Evolutionary conservation across 2,797 vertebrate species (phyloP).

Genomic region (Neopelma chrysocephalum): DNA sequence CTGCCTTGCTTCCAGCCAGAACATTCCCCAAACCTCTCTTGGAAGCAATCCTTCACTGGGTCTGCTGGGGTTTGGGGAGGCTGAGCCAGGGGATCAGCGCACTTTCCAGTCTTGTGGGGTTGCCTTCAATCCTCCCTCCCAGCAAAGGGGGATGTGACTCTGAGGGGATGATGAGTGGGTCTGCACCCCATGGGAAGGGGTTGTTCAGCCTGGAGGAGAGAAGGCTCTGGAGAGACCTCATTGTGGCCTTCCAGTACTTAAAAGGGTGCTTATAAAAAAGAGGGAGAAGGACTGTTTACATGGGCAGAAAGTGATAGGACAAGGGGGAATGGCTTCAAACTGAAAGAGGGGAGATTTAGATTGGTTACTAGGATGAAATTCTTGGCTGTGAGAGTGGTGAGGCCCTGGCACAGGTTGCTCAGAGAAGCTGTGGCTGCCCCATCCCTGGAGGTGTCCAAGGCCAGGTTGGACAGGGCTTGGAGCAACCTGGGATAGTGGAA

Average conservation of each 20-base stretch:
- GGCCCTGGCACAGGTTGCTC: background rate
- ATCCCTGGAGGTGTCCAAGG: background rate
- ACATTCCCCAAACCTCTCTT: background rate
- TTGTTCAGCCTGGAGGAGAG: background rate
- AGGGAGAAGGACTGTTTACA: background rate
- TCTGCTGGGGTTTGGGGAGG: background rate
- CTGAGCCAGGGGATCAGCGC: rapidly evolving
- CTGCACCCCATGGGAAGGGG: rapidly evolving
- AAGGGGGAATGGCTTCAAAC: background rate
- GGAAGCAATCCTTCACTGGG: background rate
- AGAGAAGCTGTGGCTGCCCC: background rate
- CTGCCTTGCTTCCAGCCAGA: background rate
- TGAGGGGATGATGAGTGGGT: rapidly evolving
- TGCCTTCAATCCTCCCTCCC: background rate
- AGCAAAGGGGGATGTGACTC: background rate
- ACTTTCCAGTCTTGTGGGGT: rapidly evolving
- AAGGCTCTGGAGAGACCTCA: background rate
- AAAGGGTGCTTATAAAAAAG: background rate
- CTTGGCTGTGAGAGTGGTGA: background rate
- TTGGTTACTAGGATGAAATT: background rate
- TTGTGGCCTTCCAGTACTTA: background rate
- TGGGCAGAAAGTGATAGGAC: background rate
- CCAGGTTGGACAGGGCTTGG: rapidly evolving
- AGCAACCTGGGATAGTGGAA: background rate
- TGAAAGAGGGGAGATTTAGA: background rate